Percentiles rank a stretch among this genome's conserved stretches.
Conservation (phyloP, 2,888 invertebrate species). For the Norana najaformis region DNA sequence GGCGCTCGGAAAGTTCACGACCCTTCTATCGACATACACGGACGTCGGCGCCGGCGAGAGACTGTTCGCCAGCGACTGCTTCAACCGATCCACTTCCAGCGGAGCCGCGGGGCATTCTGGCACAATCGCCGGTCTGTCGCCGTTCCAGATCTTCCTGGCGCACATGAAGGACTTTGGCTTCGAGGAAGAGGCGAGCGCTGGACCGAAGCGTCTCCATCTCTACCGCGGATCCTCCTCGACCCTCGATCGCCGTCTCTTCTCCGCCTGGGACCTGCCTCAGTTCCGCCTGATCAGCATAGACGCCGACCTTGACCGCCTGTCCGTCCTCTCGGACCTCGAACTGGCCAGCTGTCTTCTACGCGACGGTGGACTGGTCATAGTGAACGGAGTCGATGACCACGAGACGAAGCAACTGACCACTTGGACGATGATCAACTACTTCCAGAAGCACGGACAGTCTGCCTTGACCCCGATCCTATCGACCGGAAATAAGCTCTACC, state of each 20-base stretch:
- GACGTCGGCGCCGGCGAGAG: conserved; percentile 8
- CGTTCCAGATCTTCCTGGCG: background rate
- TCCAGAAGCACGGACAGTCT: conserved; percentile 6
- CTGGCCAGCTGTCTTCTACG: background rate
- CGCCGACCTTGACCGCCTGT: conserved; percentile 15
- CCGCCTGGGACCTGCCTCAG: conserved; percentile 23
- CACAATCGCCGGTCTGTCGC: background rate
- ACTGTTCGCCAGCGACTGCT: conserved; percentile 6
- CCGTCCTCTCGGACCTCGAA: conserved; percentile 10
- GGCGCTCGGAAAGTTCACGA: conserved; percentile 15
- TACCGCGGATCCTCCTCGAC: background rate
- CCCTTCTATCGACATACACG: background rate
- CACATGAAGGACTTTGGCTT: conserved; percentile 15
- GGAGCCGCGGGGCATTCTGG: background rate
- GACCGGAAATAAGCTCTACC: conserved; percentile 28
- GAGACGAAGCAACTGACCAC: background rate
- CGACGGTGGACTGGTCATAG: conserved; percentile 16
- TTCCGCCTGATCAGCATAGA: conserved; percentile 19
- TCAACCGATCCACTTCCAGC: background rate
- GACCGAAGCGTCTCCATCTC: background rate
- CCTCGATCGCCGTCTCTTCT: conserved; percentile 9
- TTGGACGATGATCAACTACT: background rate
- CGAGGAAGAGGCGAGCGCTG: background rate
- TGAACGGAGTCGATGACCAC: conserved; percentile 17
- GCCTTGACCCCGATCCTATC: conserved; percentile 20